phyloP scores from a whole-genome alignment of 2,797 vertebrate genomes.

The Melanotaenia maccullochi region DNA sequence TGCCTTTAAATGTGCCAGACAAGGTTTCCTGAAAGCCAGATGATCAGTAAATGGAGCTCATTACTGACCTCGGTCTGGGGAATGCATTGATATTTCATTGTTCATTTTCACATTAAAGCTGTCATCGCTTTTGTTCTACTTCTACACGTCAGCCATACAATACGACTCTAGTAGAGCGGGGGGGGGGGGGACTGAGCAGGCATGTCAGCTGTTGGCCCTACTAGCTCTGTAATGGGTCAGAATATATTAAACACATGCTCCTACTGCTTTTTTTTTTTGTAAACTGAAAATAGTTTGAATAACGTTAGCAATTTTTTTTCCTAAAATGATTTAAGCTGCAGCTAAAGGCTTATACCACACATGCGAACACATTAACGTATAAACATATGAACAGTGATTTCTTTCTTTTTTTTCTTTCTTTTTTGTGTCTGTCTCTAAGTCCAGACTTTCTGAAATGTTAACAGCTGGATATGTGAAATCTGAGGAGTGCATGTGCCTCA shows the following conservation, averaged over 20 bases:
- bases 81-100: constrained; percentile 50
- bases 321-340: background rate
- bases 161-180: constrained; percentile 49
- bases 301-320: background rate
- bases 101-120: constrained; percentile 66
- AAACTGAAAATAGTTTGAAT: constrained; percentile 25
- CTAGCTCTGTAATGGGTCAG: constrained; percentile 55
- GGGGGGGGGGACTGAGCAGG: constrained; percentile 49
- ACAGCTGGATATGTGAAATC: constrained; percentile 62
- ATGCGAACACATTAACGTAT: background rate
- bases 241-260: constrained; percentile 19
- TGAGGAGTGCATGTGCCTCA: constrained; percentile 50
- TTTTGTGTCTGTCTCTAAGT: constrained; percentile 1
- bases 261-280: constrained; percentile 14
- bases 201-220: constrained; percentile 68
- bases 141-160: constrained; percentile 38
- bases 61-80: constrained; percentile 22
- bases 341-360: background rate
- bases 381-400: background rate
- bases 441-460: constrained; percentile 35
- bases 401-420: background rate
- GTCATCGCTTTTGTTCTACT: constrained; percentile 61
- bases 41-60: constrained; percentile 62
- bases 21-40: constrained; percentile 52
- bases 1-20: constrained; percentile 65